Evolutionary conservation across 1,140 invertebrate genomes (phyloP).

Genomic region (Atta colombica): DNA sequence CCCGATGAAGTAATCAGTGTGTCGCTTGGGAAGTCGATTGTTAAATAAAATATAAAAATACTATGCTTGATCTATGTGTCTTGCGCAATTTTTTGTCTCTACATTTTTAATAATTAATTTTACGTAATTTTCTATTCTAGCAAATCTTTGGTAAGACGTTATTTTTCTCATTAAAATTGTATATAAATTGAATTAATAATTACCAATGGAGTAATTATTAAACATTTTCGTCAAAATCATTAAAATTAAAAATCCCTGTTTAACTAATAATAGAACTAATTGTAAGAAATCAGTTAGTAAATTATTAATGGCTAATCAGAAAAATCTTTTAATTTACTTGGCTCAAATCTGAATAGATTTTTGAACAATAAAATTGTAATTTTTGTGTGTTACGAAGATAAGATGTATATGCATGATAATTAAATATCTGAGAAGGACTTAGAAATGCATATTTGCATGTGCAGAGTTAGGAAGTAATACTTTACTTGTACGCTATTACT

Average conservation of each 20-base stretch:
- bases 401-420: not conserved
- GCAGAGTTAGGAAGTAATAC: no score
- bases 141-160: not conserved
- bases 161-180: not conserved
- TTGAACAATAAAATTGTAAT: not conserved
- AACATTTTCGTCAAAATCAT: not conserved
- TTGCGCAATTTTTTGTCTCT: not conserved
- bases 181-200: not conserved
- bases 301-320: not conserved
- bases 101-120: not conserved
- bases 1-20: conserved; percentile 67
- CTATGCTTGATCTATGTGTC: not conserved
- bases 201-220: not conserved
- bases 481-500: no score
- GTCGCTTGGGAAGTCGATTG: conserved; percentile 64
- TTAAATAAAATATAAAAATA: not conserved
- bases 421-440: not conserved
- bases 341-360: not conserved
- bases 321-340: not conserved
- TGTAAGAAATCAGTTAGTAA: not conserved
- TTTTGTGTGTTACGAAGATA: not conserved
- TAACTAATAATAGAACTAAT: not conserved
- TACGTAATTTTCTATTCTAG: not conserved
- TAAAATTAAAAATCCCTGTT: not conserved
- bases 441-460: not conserved